phyloP scores from a whole-genome alignment of 2,797 vertebrate species.

The Tapera naevia region DNA sequence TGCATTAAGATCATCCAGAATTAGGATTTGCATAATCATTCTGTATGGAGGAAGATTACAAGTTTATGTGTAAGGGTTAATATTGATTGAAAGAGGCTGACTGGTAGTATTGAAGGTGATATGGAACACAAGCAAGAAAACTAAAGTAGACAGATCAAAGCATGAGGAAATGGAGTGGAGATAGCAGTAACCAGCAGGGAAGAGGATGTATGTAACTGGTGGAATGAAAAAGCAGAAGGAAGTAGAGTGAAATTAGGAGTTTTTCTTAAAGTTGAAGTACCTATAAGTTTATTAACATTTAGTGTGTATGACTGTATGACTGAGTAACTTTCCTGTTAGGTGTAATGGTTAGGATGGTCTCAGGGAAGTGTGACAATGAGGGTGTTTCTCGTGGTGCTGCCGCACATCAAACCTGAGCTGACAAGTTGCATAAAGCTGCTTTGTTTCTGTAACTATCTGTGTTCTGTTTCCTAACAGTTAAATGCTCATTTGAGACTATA shows the following conservation, averaged over 20 bases:
- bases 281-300: accelerated
- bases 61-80: background rate
- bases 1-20: background rate
- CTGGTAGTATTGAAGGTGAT: background rate
- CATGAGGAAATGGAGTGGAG: background rate
- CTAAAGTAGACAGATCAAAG: background rate
- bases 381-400: background rate
- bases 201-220: background rate
- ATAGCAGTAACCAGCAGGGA: background rate
- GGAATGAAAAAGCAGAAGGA: background rate
- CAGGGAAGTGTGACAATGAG: background rate
- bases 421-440: background rate
- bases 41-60: background rate
- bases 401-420: background rate
- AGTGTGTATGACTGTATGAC: background rate
- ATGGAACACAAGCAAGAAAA: background rate
- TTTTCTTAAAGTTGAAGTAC: background rate
- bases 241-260: background rate
- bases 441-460: background rate
- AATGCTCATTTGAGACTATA: background rate
- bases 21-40: background rate
- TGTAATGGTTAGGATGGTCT: background rate
- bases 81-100: background rate
- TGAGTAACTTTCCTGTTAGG: background rate
- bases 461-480: background rate